Evolutionary conservation across 2,888 invertebrate species (phyloP), one percentile per base, ranked within the genome.

Genomic region (Schrankia costaestrigalis): DNA sequence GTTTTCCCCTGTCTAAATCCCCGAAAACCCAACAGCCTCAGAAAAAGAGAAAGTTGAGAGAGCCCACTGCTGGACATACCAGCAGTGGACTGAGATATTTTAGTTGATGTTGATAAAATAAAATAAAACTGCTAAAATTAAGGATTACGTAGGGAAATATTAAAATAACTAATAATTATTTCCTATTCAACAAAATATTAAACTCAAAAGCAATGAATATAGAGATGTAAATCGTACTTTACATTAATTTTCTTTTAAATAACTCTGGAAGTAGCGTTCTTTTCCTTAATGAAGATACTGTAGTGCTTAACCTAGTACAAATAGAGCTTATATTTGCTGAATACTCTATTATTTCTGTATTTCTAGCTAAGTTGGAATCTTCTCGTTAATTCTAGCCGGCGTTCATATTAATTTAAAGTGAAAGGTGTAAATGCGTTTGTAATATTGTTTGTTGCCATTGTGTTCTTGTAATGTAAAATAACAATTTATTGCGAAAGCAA

Each of bases 401-500:
- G 40, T 25, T 40, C 41, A 43, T 41, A 36, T 55, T 53, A 46
- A 51, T 53, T 53, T 46, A 31, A 36, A 38, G 7, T 40, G 45
- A 48, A 41, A 52, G 48, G 54, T 56, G 54, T 48, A 42, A 54
- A 44, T 28, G 41, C 41, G 22, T 26, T 24, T 18, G 31, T 39
- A 30, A 51, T 47, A 53, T 56, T 56, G 47, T 52, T 53, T 41
- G 56, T 11, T 4, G n/a, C n/a, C n/a, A n/a, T n/a, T n/a, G n/a
- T n/a, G n/a, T n/a, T n/a, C n/a, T n/a, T n/a, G n/a, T n/a, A n/a
- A n/a, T n/a, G n/a, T n/a, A n/a, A n/a, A n/a, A n/a, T n/a, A n/a
- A n/a, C n/a, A n/a, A n/a, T n/a, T n/a, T n/a, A n/a, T n/a, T n/a
- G n/a, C n/a, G n/a, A n/a, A n/a, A n/a, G n/a, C n/a, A n/a, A n/a